Base-by-base conservation (phyloP, 2,113 vertebrate genomes). In the Epinephelus lanceolatus region DNA sequence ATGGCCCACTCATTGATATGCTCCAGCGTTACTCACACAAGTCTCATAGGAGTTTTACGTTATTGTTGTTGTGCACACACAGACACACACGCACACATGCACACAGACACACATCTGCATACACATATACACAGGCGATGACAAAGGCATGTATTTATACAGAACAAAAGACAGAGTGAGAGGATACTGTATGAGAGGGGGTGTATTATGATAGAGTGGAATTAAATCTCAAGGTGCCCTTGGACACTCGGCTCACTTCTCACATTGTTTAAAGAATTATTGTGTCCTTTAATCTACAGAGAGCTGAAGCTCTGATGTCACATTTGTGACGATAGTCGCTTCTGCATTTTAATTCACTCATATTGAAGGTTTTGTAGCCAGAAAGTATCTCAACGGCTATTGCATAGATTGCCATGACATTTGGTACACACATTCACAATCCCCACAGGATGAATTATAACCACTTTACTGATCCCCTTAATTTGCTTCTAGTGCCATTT, bases 211-310 rank as follows among this genome's bases (percentile, higher is more conserved):
- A 37, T 40, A 56, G 37, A 84, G 59, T 76, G 73, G 80, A 80
- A 82, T 84, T 75, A 37, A 85, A 80, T 91, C 74, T 80, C 84
- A 92, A 86, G 88, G 88, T 90, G 78, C 75, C 88, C 83, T 91
- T 87, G 77, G 83, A 85, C 79, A 61, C 51, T 81, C 72, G 13
- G 25, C 65, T 70, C 37, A 15, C n/a, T 45, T 78, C 69, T 65
- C 25, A 55, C 40, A 76, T 74, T 61, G 45, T 70, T 79, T 57
- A 52, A 81, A 68, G 27, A 81, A 60, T 52, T 4, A 53, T 57
- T 68, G 40, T 82, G 84, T 78, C 76, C 71, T 86, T 88, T 78
- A 49, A 78, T 78, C 42, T 78, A 23, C 33, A 63, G 40, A 51
- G 47, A 72, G 27, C n/a, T 72, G 1, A 65, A 30, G 53, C 52